These are phyloP conservation scores for Albula goreensis DNA, from an alignment of 2,113 vertebrate species.

Conservation along the genomic window DNA sequence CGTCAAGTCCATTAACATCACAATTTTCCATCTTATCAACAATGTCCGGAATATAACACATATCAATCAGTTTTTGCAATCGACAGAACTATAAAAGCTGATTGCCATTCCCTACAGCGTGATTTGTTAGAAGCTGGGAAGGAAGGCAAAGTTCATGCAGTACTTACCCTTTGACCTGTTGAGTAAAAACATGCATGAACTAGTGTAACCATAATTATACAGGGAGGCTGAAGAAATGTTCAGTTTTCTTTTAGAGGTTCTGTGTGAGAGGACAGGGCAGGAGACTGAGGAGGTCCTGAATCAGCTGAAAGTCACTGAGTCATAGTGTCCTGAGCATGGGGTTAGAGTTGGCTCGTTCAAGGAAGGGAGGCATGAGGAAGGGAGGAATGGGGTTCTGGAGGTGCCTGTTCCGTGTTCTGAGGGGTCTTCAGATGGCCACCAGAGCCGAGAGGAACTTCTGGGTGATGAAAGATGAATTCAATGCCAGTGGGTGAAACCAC, in stretches of 20 bases:
- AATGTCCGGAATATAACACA: too few relatives aligned
- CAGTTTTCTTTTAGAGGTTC: not conserved
- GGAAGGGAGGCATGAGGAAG: not conserved
- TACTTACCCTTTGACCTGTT: conserved; percentile 49
- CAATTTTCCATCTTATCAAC: not conserved
- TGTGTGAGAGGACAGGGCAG: not conserved
- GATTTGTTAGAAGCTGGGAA: not conserved
- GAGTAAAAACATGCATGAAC: conserved; percentile 43
- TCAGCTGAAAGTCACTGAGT: not conserved
- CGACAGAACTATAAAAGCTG: not conserved
- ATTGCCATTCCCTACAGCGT: not conserved
- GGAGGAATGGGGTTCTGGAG: not conserved
- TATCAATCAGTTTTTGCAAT: too few relatives aligned
- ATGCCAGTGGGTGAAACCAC: not conserved
- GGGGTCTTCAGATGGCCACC: not conserved
- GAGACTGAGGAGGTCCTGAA: not conserved
- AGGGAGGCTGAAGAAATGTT: not conserved
- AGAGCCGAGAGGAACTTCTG: not conserved
- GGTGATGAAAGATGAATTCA: not conserved
- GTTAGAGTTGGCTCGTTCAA: not conserved
- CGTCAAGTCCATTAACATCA: too few relatives aligned
- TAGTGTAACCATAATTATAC: not conserved
- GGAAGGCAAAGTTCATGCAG: conserved; percentile 22
- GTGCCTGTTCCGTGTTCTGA: not conserved
- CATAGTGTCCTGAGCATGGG: not conserved